phyloP scores from a whole-genome alignment of 2,888 invertebrate species.

The Lathronympha strigana region DNA sequence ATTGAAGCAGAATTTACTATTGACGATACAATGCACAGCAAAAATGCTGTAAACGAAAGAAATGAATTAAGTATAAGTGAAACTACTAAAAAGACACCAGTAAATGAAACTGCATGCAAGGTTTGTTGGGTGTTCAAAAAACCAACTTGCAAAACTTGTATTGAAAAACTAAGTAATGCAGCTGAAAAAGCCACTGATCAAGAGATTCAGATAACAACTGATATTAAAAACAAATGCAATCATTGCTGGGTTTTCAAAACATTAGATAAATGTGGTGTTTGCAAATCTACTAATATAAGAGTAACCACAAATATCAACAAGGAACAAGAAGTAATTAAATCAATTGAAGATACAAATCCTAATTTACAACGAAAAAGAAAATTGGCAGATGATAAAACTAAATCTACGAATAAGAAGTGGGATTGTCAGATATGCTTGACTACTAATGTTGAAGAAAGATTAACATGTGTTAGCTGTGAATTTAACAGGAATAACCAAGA shows the following conservation, averaged over 20 bases:
- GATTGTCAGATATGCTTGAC: conserved; percentile 61
- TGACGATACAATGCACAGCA: not conserved
- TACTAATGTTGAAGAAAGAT: conserved; percentile 50
- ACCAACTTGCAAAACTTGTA: conserved; percentile 48
- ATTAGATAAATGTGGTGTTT: conserved; percentile 22
- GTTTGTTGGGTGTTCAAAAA: conserved; percentile 54
- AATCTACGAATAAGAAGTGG: conserved; percentile 52
- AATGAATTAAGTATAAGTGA: not conserved
- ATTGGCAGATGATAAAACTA: conserved; percentile 3
- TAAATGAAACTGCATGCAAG: conserved; percentile 42
- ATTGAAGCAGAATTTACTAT: not conserved
- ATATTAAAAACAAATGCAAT: conserved; percentile 12
- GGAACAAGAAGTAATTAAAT: not conserved
- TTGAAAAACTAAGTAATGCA: conserved; percentile 14
- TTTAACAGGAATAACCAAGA: conserved; percentile 41
- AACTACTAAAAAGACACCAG: not conserved
- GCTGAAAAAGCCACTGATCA: not conserved
- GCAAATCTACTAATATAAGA: not conserved
- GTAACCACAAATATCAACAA: not conserved
- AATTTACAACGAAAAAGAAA: conserved; percentile 41
- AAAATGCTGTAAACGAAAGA: not conserved
- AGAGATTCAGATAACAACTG: conserved; percentile 4
- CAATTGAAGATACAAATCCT: not conserved
- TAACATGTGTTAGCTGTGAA: conserved; percentile 61
- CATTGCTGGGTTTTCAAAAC: conserved; percentile 36